These are phyloP conservation scores for Rhinolophus ferrumequinum DNA, from an alignment of 2,113 vertebrate genomes.

Conservation along the genomic window DNA sequence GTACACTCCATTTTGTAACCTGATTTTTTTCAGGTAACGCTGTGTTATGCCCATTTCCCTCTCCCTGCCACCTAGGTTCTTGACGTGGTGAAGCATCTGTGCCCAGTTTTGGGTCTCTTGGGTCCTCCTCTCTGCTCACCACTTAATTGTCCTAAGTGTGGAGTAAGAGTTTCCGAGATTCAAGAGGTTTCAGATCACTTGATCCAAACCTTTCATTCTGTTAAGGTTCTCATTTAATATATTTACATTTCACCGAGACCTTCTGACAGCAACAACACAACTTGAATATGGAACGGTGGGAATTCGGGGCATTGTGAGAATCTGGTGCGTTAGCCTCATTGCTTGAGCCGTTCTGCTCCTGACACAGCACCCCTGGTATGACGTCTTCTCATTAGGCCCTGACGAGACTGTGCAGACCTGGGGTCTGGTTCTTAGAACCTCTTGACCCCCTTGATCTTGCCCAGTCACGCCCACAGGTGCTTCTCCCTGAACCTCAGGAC, in stretches of 20 bases:
- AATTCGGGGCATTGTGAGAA: neutral
- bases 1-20: neutral
- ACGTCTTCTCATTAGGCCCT: neutral
- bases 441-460: no score
- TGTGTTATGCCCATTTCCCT: rapidly evolving
- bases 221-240: neutral
- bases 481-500: neutral
- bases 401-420: neutral
- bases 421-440: neutral
- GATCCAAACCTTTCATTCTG: neutral
- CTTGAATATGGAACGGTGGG: neutral
- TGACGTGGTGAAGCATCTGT: neutral
- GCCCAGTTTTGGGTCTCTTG: neutral
- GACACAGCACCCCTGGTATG: rapidly evolving
- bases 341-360: neutral
- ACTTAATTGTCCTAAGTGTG: neutral
- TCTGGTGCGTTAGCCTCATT: neutral
- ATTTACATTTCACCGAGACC: neutral
- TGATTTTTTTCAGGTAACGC: no score
- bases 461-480: neutral
- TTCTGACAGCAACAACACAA: neutral
- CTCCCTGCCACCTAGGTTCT: no score
- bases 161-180: neutral
- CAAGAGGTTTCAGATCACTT: neutral
- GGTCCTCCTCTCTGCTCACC: neutral